Base-by-base conservation (phyloP, 2,888 invertebrate species). In the Drosophila atripex region DNA sequence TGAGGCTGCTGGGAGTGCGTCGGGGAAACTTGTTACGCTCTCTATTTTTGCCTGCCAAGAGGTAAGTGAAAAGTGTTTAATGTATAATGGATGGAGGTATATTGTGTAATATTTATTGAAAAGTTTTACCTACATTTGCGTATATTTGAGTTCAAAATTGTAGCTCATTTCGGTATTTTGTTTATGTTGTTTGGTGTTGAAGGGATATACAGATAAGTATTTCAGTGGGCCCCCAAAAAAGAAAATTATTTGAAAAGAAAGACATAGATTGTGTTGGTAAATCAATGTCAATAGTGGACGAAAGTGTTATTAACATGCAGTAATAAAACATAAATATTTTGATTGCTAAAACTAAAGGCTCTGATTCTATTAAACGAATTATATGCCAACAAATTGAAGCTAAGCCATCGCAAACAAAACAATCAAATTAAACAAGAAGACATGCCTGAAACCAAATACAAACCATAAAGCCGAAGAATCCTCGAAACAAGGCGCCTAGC, bases 111-210 rank as follows among this genome's bases (percentile, higher is more conserved):
- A 71, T 47, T 66, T 52, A 65, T 55, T 71, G 60, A 46, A 80
- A 84, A 78, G 68, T 75, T 75, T 83, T 83, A 84, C 87, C 83
- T 84, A 84, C 49, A 50, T 56, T 68, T 57, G 5, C 39, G 50
- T 14, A 21, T 12, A 39, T 52, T 41, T 23, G 9, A 25, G 16
- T 60, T 52, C 43, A 12, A 38, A 46, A 55, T 41, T 45, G 21
- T 38, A 47, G 45, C 52, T 50, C 55, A 32, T 63, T 51, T 56
- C 43, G 46, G 35, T 66, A 35, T 69, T 53, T 73, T 57, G 16
- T n/a, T 35, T 32, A 53, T 50, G 68, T 82, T 61, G 61, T 28
- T 55, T 45, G 51, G 39, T 64, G 63, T 71, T 39, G 53, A 64
- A 51, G 35, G 35, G n/a, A 35, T 23, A 52, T 28, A 61, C 46